Evolutionary conservation across 2,797 vertebrate genomes (phyloP).

Genomic region (Pseudomugil gertrudae): DNA sequence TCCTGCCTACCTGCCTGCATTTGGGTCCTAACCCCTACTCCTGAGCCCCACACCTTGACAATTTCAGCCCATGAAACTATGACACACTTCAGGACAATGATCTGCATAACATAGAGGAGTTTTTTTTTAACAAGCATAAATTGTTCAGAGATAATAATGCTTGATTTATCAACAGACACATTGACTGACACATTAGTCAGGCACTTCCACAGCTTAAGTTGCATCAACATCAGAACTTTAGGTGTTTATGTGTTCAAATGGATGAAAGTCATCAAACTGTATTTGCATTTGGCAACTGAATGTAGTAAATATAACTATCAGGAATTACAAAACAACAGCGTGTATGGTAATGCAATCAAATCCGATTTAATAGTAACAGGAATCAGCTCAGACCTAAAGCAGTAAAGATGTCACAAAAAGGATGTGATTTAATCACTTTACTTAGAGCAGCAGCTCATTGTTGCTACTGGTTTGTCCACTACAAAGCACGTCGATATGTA

Average conservation of each 20-base stretch:
- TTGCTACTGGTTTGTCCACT: background rate
- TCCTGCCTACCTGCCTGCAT: too few relatives aligned
- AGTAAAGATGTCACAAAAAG: background rate
- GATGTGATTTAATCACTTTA: background rate
- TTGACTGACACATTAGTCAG: background rate
- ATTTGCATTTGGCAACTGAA: background rate
- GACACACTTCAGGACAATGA: conserved; percentile 21
- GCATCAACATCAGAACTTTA: background rate
- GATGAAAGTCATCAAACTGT: background rate
- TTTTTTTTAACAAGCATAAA: conserved; percentile 14
- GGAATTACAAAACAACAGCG: background rate
- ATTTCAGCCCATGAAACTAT: conserved; percentile 10
- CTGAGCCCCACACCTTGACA: too few relatives aligned
- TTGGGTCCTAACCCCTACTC: too few relatives aligned
- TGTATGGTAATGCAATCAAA: background rate
- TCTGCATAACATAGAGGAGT: conserved; percentile 7
- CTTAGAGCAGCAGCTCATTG: background rate
- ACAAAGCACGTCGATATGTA: background rate
- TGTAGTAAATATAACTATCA: background rate
- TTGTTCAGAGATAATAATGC: background rate
- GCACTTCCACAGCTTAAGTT: background rate
- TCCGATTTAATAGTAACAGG: background rate
- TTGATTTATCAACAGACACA: conserved; percentile 1
- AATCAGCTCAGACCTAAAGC: background rate
- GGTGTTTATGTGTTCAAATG: background rate